Evolutionary conservation across 37 sponge, comb jelly and placozoan species (phyloP).

Genomic region (Spongilla lacustris): DNA sequence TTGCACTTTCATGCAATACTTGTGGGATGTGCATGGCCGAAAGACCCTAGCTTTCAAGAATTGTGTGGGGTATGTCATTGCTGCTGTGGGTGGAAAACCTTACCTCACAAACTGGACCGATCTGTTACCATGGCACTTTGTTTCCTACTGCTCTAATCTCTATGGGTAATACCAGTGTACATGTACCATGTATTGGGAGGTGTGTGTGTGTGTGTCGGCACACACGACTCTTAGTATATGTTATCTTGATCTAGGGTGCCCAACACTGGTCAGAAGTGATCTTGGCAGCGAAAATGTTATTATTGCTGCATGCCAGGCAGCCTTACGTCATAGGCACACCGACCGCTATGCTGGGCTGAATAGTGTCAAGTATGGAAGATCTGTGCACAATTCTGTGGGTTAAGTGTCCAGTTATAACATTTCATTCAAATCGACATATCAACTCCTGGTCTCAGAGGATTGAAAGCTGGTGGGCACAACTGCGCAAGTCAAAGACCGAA

Average conservation of each 20-base stretch:
- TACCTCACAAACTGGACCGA: too few relatives aligned
- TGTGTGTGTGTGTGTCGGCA: not conserved
- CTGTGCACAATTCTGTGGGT: constrained; percentile 19
- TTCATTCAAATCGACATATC: not conserved
- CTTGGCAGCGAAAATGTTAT: constrained; percentile 35
- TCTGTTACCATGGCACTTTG: too few relatives aligned
- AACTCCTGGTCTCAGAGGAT: constrained; percentile 6
- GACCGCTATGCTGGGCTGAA: constrained; percentile 25
- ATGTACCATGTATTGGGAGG: too few relatives aligned
- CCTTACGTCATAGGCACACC: not conserved
- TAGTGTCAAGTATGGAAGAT: constrained; percentile 32
- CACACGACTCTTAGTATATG: not conserved
- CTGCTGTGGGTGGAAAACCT: too few relatives aligned
- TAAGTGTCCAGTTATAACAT: not conserved
- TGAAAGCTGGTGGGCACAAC: constrained; percentile 44
- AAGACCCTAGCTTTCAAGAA: too few relatives aligned
- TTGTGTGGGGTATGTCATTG: too few relatives aligned
- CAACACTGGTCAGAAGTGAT: constrained; percentile 22
- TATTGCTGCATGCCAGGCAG: constrained; percentile 30
- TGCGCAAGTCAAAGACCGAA: constrained; percentile 3
- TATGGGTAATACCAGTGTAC: too few relatives aligned
- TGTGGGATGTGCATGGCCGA: too few relatives aligned
- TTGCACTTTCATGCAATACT: too few relatives aligned
- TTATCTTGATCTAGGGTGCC: constrained; percentile 17
- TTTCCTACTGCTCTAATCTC: too few relatives aligned